Base-by-base conservation (phyloP, 1,140 invertebrate genomes). In the Thereuonema tuberculata region DNA sequence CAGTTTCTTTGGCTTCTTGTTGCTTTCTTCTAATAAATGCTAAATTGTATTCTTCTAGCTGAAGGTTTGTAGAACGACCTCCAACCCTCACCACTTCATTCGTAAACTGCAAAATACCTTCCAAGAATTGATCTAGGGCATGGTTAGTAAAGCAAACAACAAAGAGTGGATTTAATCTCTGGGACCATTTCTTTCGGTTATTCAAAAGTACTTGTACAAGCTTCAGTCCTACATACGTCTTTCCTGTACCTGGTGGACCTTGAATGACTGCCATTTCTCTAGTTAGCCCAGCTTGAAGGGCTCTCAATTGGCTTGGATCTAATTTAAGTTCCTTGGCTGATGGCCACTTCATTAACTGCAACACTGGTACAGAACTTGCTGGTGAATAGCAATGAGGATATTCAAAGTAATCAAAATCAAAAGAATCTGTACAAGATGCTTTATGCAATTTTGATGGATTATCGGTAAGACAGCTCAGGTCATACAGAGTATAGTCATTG, bases 131-230 rank as follows among this genome's bases (percentile, higher is more conserved):
- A 65, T 78, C 76, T 2, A 78, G 62, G 3, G 77, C 77, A 64
- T 78, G 76, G 61, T 78, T 78, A 17, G 77, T 78, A 62, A 72
- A 77, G 56, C 75, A 78, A 9, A 78, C 74, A 26, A 78, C 66
- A 2, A 78, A 63, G 37, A 78, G 75, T 9, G 76, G 76, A 5
- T 62, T 46, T 29, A n/a, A n/a, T n/a, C n/a, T n/a, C n/a, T n/a
- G n/a, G n/a, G n/a, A n/a, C n/a, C n/a, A n/a, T n/a, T n/a, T n/a
- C n/a, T n/a, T 14, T 55, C 28, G 25, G 53, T 55, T 55, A 9
- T 29, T 14, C 26, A 55, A 21, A 9, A 55, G 27, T 2, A 29
- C 28, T 28, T 26, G 17, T 17, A 55, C 53, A 14, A 55, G 25
- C 27, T 71, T 61, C 2, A 65, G 53, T n/a, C 68, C 70, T 21